Evolutionary conservation across 1,140 invertebrate species (phyloP).

Genomic region (Eupeodes corollae): DNA sequence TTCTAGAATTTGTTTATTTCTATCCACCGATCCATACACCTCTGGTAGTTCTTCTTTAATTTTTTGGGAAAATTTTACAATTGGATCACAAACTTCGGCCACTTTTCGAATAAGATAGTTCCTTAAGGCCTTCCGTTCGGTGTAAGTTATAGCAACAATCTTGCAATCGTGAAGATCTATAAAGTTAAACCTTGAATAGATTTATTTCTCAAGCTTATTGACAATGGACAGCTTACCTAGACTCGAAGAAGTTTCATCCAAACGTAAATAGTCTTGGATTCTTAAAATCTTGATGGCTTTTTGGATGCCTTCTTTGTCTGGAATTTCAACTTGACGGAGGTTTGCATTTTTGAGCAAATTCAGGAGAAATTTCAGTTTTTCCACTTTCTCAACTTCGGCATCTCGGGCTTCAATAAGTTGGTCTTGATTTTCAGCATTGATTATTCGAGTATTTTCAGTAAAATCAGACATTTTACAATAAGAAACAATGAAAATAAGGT

Average conservation of each 20-base stretch:
- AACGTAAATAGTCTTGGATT: constrained; percentile 11
- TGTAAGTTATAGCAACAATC: constrained; percentile 12
- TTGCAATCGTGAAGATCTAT: constrained; percentile 11
- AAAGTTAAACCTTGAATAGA: background rate
- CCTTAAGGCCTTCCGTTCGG: constrained; percentile 16
- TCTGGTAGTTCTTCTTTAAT: constrained; percentile 17
- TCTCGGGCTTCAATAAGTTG: constrained; percentile 13
- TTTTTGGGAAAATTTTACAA: constrained; percentile 14
- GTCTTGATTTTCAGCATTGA: constrained; percentile 9
- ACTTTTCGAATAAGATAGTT: constrained; percentile 7
- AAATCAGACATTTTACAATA: background rate
- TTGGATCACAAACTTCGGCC: constrained; percentile 9
- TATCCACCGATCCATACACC: constrained; percentile 4
- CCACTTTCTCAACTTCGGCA: constrained; percentile 12
- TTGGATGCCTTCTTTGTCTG: constrained; percentile 6
- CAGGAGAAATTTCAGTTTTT: constrained; percentile 17
- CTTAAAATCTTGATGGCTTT: constrained; percentile 13
- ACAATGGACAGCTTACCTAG: too few species aligned
- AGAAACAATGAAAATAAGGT: background rate
- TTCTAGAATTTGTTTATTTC: constrained; percentile 12
- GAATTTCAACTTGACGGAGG: too few species aligned
- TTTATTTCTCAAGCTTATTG: too few species aligned
- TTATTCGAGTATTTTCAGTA: constrained; percentile 9
- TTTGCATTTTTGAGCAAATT: constrained; percentile 1
- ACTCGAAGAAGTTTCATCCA: constrained; percentile 6